Percentiles rank a stretch among this genome's conserved stretches.
These are phyloP conservation scores for Aleiodes testaceus DNA, from an alignment of 2,888 invertebrate genomes.

Conservation along the genomic window DNA sequence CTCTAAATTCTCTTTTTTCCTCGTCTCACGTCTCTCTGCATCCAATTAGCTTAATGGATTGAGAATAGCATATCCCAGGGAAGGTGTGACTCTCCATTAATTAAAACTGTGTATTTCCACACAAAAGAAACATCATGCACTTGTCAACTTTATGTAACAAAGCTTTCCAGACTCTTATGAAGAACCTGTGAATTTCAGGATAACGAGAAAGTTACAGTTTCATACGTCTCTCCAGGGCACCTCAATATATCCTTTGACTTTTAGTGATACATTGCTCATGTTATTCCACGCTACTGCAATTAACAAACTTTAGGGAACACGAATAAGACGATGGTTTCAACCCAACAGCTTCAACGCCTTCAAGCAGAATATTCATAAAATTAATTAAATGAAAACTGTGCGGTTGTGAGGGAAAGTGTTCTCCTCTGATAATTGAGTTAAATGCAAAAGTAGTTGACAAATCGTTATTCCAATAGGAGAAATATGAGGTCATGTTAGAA, in stretches of 20 bases:
- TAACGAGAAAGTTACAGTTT: neutral
- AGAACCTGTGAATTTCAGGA: too few species aligned
- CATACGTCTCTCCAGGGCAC: neutral
- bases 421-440: too few species aligned
- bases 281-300: neutral
- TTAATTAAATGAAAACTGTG: too few species aligned
- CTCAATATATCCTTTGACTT: neutral
- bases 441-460: too few species aligned
- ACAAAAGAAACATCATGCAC: too few species aligned
- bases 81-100: constrained; percentile 26
- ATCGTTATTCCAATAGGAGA: too few species aligned
- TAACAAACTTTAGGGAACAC: neutral
- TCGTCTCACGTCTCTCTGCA: neutral
- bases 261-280: neutral
- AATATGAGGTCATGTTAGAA: too few species aligned
- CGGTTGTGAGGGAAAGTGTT: too few species aligned
- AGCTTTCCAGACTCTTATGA: too few species aligned
- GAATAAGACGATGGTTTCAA: neutral
- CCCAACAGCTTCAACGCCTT: neutral
- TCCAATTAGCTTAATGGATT: constrained; percentile 18
- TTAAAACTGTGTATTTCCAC: neutral
- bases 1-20: constrained; percentile 1
- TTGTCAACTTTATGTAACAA: too few species aligned
- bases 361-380: neutral
- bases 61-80: neutral